Evolutionary conservation across 2,797 vertebrate genomes (phyloP), one percentile per base, ranked within the genome.

Genomic region (Glossophaga mutica): DNA sequence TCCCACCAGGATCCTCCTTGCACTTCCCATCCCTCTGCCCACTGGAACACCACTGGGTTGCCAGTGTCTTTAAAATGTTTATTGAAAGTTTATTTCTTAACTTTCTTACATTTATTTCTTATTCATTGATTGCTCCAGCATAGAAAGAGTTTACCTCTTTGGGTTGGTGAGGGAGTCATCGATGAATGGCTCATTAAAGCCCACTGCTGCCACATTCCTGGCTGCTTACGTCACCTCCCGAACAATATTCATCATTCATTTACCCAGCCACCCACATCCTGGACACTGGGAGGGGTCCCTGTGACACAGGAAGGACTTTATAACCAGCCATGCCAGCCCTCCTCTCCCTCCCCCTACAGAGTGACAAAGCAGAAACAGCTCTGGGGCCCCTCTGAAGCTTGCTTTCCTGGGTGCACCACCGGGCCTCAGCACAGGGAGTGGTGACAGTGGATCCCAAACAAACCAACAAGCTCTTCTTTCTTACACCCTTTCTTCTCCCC

Each of bases 161-260:
- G 50, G 74, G 67, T 78, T 62, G 42, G 52, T 83, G 90, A 76
- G 87, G 70, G 95, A 26, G 24, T 86, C 86, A 9, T 77, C 44
- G 12, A 94, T 97, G 97, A 98, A 98, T 96, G 96, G 95, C 95
- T 98, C 88, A 37, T 97, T 98, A 97, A 96, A 97, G 95, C 81
- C 98, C 92, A 96, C 95, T 96, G 52, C 95, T 93, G 96, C 97
- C 62, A 96, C 98, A 98, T 98, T 98, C 98, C 97, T 96, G 78
- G 50, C 73, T 50, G 91, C 92, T 98, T 94, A 98, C 96, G 91
- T 98, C 98, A 98, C 94, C 95, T 77, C 68, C 44, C 22, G 1
- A 97, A 97, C 96, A 96, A 96, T 96, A 37, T 78, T 86, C 90
- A 93, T 94, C 82, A 92, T 97, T 98, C 94, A 95, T 95, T 96